Percentiles rank a stretch among this genome's conserved stretches.
phyloP scores from a whole-genome alignment of 2,113 vertebrate species.

The Nansenia antarctica region DNA sequence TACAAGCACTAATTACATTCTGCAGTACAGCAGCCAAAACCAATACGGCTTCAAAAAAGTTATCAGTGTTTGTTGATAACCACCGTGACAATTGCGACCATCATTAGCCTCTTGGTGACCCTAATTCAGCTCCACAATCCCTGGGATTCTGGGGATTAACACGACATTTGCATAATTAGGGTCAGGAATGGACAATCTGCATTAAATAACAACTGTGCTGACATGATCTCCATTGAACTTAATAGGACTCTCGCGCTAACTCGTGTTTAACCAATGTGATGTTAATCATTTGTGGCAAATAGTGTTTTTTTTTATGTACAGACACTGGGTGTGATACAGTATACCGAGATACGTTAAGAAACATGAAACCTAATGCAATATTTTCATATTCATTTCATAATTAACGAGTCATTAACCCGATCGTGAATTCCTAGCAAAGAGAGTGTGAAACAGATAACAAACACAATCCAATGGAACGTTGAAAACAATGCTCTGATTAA shows the following conservation, averaged over 20 bases:
- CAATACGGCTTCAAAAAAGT: slow-evolving; percentile 40
- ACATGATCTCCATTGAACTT: slow-evolving; percentile 51
- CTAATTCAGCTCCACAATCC: slow-evolving; percentile 66
- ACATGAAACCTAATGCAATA: too few relatives aligned
- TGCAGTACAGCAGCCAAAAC: slow-evolving; percentile 14
- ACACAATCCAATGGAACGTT: too few relatives aligned
- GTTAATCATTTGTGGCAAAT: not conserved
- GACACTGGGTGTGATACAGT: not conserved
- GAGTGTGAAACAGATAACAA: not conserved
- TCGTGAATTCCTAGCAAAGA: not conserved
- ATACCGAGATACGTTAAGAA: too few relatives aligned
- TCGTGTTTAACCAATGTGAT: slow-evolving; percentile 24
- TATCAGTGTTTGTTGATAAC: slow-evolving; percentile 35
- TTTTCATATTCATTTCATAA: too few relatives aligned
- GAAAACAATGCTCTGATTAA: not conserved
- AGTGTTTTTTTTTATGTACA: not conserved
- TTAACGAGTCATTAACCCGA: too few relatives aligned
- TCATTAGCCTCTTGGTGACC: slow-evolving; percentile 75
- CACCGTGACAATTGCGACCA: slow-evolving; percentile 64
- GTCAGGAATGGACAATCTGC: slow-evolving; percentile 62
- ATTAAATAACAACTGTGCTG: slow-evolving; percentile 52
- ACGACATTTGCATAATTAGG: slow-evolving; percentile 76
- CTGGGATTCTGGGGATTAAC: slow-evolving; percentile 69
- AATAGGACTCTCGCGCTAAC: slow-evolving; percentile 37
- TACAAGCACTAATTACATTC: slow-evolving; percentile 47